Conservation (phyloP, 1,140 invertebrate genomes). For the Calliphora vicina region DNA sequence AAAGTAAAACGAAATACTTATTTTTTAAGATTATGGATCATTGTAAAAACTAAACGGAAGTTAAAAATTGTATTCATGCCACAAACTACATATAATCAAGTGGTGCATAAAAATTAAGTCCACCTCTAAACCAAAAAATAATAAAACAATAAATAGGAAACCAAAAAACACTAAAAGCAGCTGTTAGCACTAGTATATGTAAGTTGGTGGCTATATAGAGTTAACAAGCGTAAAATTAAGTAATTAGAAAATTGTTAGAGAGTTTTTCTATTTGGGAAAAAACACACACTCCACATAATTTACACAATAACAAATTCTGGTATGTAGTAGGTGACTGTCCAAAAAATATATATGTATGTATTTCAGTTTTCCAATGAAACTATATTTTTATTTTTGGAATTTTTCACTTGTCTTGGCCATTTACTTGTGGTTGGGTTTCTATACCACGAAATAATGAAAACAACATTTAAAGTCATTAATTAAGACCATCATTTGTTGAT, state of each 20-base stretch:
- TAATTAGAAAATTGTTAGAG: conserved; percentile 40
- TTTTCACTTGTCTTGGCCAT: conserved; percentile 14
- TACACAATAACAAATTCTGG: neutral
- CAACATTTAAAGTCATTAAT: conserved; percentile 24
- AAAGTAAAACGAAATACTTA: neutral
- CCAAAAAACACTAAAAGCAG: neutral
- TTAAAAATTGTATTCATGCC: neutral
- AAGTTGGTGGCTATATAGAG: neutral
- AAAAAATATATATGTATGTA: no score
- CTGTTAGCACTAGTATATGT: neutral
- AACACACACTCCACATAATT: neutral
- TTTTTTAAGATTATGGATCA: neutral
- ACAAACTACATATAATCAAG: neutral
- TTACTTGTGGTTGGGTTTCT: neutral
- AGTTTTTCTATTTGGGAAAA: neutral
- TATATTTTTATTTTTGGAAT: neutral
- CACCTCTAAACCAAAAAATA: neutral
- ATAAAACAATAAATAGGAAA: neutral
- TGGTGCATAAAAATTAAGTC: neutral
- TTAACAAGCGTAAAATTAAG: conserved; percentile 42
- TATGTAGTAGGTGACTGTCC: conserved; percentile 16
- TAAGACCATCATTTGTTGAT: conserved; percentile 33
- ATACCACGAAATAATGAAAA: neutral
- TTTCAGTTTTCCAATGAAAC: neutral
- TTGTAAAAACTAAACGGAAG: neutral